Evolutionary conservation across 2,888 invertebrate species (phyloP), one percentile per base, ranked within the genome.

Genomic region (Dryobotodes eremita): DNA sequence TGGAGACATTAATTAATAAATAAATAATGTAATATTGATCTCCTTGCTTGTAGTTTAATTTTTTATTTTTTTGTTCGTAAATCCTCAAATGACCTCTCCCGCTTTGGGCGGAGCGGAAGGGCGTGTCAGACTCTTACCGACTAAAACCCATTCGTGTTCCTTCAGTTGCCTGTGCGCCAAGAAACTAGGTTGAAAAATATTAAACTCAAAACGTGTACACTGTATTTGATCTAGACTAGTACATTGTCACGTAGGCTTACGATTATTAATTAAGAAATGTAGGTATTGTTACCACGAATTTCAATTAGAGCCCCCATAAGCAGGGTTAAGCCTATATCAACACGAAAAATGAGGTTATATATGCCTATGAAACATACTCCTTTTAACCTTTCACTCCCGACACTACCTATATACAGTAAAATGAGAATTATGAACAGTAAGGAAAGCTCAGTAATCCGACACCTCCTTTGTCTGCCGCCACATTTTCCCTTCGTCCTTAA

Each of bases 381-480:
- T 20, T 59, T 62, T 42, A 65, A 78, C 69, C 61, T 80, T 85
- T 76, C 31, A 46, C 71, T 42, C 26, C 53, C 20, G 13, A 53
- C 50, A 59, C 55, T 46, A 55, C n/a, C 8, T 5, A 20, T 53
- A 20, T 42, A 82, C 59, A 59, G n/a, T 48, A n/a, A 55, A 64
- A 83, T 55, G 50, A 59, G 50, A 78, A 36, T 61, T 65, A 79
- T 42, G 48, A 65, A 75, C 46, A 59, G 62, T 57, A 46, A 77
- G 46, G 61, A 87, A 85, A 82, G 65, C 71, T 75, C 26, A 1
- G 90, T 74, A 80, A 89, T 66, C 68, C 6, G 71, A 89, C 69
- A 80, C 79, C 1, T 31, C 46, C 26, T 83, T 89, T 88, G 89
- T 89, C 42, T 73, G 17, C 55, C 69, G n/a, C 50, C 72, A 84